phyloP scores from a whole-genome alignment of 1,140 invertebrate species.

The Potamilus streckersoni region DNA sequence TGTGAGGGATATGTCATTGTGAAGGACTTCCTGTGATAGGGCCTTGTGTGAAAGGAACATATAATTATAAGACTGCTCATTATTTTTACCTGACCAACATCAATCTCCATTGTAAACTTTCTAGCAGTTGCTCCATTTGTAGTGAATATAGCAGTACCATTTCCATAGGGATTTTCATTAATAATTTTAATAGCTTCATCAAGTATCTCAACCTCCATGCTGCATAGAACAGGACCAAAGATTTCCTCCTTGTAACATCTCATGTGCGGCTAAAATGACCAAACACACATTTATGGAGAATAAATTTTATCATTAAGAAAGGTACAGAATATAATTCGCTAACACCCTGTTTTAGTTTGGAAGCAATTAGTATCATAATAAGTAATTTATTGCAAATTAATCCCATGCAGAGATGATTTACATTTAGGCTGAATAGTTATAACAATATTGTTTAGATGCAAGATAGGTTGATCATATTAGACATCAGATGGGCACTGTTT shows the following conservation, averaged over 20 bases:
- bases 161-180: conserved; percentile 96
- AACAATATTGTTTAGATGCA: too few species aligned
- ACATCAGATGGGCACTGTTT: too few species aligned
- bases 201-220: conserved; percentile 84
- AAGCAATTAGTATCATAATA: too few species aligned
- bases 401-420: too few species aligned
- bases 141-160: conserved; percentile 99
- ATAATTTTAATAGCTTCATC: conserved; percentile 96
- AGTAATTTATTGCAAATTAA: too few species aligned
- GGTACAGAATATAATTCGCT: neutral
- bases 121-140: conserved; percentile 96
- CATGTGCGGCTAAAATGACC: conserved; percentile 79
- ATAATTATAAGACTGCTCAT: too few species aligned
- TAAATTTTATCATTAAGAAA: neutral
- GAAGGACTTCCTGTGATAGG: too few species aligned
- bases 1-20: too few species aligned
- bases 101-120: conserved; percentile 92
- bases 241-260: conserved; percentile 99
- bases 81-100: conserved; percentile 87
- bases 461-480: too few species aligned
- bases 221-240: conserved; percentile 96
- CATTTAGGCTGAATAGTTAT: too few species aligned
- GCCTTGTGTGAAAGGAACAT: too few species aligned
- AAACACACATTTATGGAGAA: conserved; percentile 2
- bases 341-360: neutral